Evolutionary conservation across 2,797 vertebrate species (phyloP), one percentile per base, ranked within the genome.

Genomic region (Neostethus bicornis): DNA sequence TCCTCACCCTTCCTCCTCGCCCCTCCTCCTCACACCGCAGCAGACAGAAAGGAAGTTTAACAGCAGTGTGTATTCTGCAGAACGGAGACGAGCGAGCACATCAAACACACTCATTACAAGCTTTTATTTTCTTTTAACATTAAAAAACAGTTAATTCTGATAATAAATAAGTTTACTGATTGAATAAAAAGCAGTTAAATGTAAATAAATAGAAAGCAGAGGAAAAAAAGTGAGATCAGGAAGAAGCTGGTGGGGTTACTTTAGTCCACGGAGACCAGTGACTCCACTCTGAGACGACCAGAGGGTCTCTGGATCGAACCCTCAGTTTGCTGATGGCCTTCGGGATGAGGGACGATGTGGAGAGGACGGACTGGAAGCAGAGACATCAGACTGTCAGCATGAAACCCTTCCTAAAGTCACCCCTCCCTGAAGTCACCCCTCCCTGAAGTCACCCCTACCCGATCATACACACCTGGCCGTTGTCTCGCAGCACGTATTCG

Each of bases 191-290:
- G 37, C n/a, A 61, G 56, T n/a, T n/a, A 64, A 28, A 28, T 20
- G 5, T 8, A 5, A 46, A 41, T 48, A 44, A 7, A 62, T 21
- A 41, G 23, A 64, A 7, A 70, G n/a, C n/a, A 20, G 43, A 34
- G 47, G 10, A 53, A 35, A 32, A 80, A 66, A 12, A 37, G 63
- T 52, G 26, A 74, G 53, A n/a, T 4, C 51, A 20, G 12, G 0
- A 35, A 66, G 4, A 52, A 41, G 46, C 1, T 82, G 68, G 88
- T 31, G 34, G 7, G 62, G 45, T 90, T 91, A 93, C 89, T 77
- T 90, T 82, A 87, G 83, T 82, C 91, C 91, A 92, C 1, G 34
- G 5, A 26, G 78, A 90, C 92, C 92, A 93, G 34, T 83, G 34
- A 63, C 92, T 91, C 92, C 92, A 93, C 50, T 51, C 1, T 1